Base-by-base conservation (phyloP, 2,797 vertebrate species). In the Girardinus metallicus region DNA sequence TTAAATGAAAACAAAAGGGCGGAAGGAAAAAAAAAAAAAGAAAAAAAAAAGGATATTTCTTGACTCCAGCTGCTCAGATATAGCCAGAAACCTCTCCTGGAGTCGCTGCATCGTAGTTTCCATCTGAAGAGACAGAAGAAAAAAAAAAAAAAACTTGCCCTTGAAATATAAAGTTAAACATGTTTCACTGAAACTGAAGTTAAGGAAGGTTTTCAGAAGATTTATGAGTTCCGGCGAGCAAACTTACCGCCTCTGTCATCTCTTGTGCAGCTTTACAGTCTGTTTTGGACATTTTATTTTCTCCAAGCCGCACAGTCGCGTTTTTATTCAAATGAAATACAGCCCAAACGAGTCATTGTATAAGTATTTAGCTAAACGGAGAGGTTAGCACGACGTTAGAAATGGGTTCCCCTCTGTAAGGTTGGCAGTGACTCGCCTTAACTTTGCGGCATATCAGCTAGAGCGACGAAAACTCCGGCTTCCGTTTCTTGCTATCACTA, bases 31-130 rank as follows among this genome's bases (percentile, higher is more conserved):
- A n/a, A n/a, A n/a, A n/a, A n/a, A n/a, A n/a, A n/a, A n/a, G n/a
- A n/a, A n/a, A n/a, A 9, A 1, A 21, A 21, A 71, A 87, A 91
- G 96, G 97, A 97, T 99, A 99, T 98, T 92, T 91, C 94, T 96
- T 74, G 94, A 90, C 79, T 95, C 93, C 80, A 98, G 74, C 76
- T 96, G 94, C 39, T 96, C 92, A 0, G 96, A 95, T 53, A 97
- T 92, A 0, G 83, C 86, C 83, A 96, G 95, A 68, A 98, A 97
- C 85, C 92, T 94, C 41, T 94, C 96, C 68, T 97, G 95, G 51
- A 98, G 91, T 55, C 93, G 90, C 76, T 92, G 92, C 91, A 99
- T 95, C 46, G 96, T 94, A 68, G 92, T 91, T 75, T 98, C 97
- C 93, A 97, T 97, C 97, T 98, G 80, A 31, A 71, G 2, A 7